These are phyloP conservation scores for Takifugu flavidus DNA, from an alignment of 2,113 vertebrate genomes.

Conservation along the genomic window DNA sequence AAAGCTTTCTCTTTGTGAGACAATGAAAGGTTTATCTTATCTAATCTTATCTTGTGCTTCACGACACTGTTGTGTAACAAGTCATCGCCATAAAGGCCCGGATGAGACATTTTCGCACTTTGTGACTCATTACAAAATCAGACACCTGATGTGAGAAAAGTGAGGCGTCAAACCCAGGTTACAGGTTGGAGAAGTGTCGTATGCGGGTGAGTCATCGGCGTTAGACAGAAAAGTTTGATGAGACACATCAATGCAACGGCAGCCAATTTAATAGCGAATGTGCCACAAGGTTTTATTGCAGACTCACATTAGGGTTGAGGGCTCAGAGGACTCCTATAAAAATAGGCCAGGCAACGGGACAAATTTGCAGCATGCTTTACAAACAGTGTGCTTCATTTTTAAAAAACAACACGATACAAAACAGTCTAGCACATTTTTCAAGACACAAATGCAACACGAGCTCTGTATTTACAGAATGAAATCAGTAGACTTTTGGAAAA, in stretches of 20 bases:
- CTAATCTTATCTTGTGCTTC: too few species aligned
- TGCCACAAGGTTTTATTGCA: constrained; percentile 32
- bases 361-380: constrained; percentile 56
- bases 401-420: constrained; percentile 66
- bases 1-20: too few species aligned
- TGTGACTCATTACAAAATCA: background rate
- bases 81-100: too few species aligned
- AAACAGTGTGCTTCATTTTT: constrained; percentile 57
- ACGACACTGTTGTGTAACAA: too few species aligned
- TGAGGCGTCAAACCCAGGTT: constrained; percentile 6
- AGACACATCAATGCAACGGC: constrained; percentile 11
- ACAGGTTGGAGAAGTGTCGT: background rate
- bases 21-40: too few species aligned
- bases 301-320: constrained; percentile 11
- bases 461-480: constrained; percentile 47
- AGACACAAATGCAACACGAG: constrained; percentile 35
- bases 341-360: constrained; percentile 26
- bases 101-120: background rate
- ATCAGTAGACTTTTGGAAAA: constrained; percentile 18
- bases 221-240: too few species aligned
- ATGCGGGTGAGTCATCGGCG: constrained; percentile 19
- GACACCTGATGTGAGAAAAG: background rate
- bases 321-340: constrained; percentile 19
- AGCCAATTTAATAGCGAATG: constrained; percentile 32
- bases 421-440: constrained; percentile 49